Evolutionary conservation across 2,113 vertebrate genomes (phyloP).

Genomic region (Campylorhamphus procurvoides): DNA sequence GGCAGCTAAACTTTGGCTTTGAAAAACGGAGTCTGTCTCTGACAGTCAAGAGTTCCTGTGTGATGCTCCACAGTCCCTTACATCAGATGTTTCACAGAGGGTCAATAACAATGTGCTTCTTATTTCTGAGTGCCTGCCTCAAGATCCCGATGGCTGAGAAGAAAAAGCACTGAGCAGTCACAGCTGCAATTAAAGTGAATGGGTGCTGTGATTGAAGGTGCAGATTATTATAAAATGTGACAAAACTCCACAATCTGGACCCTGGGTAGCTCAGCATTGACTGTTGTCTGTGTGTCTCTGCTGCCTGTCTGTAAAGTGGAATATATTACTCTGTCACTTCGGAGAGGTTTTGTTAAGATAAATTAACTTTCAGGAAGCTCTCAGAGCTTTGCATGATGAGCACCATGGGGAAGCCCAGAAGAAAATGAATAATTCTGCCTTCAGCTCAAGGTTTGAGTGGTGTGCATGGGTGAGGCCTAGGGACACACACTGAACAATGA

Average conservation of each 20-base stretch:
- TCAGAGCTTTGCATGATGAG: background rate
- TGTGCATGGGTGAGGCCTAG: background rate
- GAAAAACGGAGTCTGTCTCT: background rate
- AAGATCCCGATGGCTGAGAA: background rate
- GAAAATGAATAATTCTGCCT: conserved; percentile 15
- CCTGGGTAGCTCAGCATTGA: background rate
- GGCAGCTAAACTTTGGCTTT: background rate
- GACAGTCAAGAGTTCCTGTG: background rate
- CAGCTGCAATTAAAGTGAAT: background rate
- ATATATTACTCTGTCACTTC: background rate
- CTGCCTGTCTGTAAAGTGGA: background rate
- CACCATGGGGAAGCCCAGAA: background rate
- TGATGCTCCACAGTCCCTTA: background rate
- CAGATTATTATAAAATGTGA: background rate
- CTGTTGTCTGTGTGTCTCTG: background rate
- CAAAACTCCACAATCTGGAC: background rate
- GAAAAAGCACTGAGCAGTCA: background rate
- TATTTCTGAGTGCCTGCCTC: background rate
- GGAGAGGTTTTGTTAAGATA: background rate
- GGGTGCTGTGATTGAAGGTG: background rate
- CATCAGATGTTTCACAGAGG: background rate
- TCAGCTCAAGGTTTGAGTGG: background rate
- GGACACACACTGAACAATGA: background rate
- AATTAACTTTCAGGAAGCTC: conserved; percentile 9
- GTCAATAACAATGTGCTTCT: background rate